Conservation (phyloP, 2,113 vertebrate genomes). For the Pelobates fuscus region DNA sequence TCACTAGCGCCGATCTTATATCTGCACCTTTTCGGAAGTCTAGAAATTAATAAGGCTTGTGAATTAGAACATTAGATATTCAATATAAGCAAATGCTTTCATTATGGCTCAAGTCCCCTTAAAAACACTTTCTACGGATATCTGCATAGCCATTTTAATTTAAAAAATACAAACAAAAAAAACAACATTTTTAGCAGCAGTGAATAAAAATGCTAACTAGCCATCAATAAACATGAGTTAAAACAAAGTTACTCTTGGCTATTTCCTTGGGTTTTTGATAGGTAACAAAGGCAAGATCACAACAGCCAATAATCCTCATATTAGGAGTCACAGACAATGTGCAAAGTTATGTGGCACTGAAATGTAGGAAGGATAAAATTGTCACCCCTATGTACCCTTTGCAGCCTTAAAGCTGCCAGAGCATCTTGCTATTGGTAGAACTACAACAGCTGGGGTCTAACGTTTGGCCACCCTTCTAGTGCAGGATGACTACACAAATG, state of each 20-base stretch:
- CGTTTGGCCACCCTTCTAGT: slow-evolving; percentile 25
- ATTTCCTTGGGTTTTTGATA: not conserved
- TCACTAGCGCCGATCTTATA: too few relatives aligned
- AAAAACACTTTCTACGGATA: slow-evolving; percentile 10
- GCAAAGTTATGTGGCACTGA: not conserved
- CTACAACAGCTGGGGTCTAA: too few relatives aligned
- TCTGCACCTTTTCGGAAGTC: too few relatives aligned
- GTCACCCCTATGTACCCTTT: too few relatives aligned
- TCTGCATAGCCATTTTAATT: slow-evolving; percentile 41
- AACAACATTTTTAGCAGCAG: slow-evolving; percentile 31
- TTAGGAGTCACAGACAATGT: not conserved
- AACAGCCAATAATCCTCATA: not conserved
- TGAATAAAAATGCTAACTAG: slow-evolving; percentile 14
- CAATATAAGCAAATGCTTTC: too few relatives aligned
- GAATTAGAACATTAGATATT: too few relatives aligned
- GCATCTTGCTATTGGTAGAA: too few relatives aligned
- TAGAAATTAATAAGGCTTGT: too few relatives aligned
- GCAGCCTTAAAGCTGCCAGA: too few relatives aligned
- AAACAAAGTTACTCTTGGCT: not conserved
- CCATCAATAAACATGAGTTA: not conserved
- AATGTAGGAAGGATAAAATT: not conserved
- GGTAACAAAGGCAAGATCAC: not conserved
- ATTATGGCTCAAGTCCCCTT: too few relatives aligned
- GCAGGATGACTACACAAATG: slow-evolving; percentile 31
- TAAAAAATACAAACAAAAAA: too few relatives aligned